Base-by-base conservation (phyloP, 2,797 vertebrate genomes). In the Leuciscus waleckii region DNA sequence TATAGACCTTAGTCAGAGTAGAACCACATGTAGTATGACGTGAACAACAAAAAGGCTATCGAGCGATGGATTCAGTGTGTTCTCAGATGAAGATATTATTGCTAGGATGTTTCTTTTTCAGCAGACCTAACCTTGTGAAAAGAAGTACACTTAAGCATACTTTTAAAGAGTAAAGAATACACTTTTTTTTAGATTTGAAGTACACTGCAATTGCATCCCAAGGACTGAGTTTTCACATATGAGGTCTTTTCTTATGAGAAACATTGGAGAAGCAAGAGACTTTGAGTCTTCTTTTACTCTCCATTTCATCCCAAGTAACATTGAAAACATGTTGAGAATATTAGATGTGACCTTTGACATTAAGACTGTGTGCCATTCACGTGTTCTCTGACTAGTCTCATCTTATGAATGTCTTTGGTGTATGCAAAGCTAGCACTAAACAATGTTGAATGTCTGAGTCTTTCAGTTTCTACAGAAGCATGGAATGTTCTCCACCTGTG, bases 401-500 rank as follows among this genome's bases (percentile, higher is more conserved):
- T 80, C 61, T 80, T 9, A 54, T 54, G 49, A 35, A 51, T 10
- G 21, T 11, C 65, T 81, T 39, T 7, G 4, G 43, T 17, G 0
- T 56, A 3, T 37, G 13, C 23, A 37, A 69, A n/a, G 43, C 68
- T 81, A 21, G 1, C 0, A 4, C 13, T 54, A 54, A 51, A 54
- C 63, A 69, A 11, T 54, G 43, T 56, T 54, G 29, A 41, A 61
- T 32, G 54, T 82, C 65, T 70, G n/a, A 37, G 13, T 35, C 37
- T 32, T 79, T 70, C 13, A 21, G 35, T 29, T 43, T 46, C 10
- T n/a, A 51, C 13, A 65, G 81, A 89, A 85, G 74, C 41, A 26
- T 79, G 58, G 37, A 70, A 41, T 78, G 90, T 90, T 91, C 82
- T 87, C 90, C 79, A 63, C 81, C 51, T n/a, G 85, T 90, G 65